phyloP scores from a whole-genome alignment of 2,113 vertebrate genomes.

The Puntigrus tetrazona region DNA sequence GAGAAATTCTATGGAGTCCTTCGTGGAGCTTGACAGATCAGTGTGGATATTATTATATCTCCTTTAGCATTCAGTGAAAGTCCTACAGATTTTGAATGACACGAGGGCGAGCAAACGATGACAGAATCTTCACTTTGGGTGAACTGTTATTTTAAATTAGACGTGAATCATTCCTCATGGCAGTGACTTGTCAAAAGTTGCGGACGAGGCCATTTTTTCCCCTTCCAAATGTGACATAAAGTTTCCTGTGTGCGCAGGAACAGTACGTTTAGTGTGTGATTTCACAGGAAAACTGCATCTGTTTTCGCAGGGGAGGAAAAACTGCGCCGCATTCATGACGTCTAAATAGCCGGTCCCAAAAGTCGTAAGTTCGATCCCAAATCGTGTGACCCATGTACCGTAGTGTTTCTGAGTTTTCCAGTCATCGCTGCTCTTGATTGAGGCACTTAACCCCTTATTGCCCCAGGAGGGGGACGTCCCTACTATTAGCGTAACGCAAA shows the following conservation, averaged over 20 bases:
- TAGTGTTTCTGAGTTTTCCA: not conserved
- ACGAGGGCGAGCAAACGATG: not conserved
- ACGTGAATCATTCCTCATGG: not conserved
- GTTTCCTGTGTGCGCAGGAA: slow-evolving; percentile 9
- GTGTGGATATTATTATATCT: not conserved
- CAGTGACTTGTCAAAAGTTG: not conserved
- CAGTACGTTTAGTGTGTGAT: not conserved
- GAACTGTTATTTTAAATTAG: not conserved
- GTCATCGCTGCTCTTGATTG: not conserved
- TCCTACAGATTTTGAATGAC: not conserved
- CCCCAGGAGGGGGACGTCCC: not conserved
- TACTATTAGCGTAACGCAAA: not conserved
- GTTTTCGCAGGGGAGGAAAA: slow-evolving; percentile 5
- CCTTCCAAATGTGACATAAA: slow-evolving; percentile 13
- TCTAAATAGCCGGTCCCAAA: not conserved
- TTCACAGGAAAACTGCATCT: slow-evolving; percentile 25
- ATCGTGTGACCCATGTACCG: not conserved
- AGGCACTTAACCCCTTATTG: not conserved
- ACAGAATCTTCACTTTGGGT: not conserved
- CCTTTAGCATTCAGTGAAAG: not conserved
- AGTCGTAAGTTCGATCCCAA: not conserved
- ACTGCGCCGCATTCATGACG: not conserved
- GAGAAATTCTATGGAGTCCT: not conserved
- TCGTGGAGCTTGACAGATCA: not conserved
- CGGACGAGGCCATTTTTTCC: not conserved